A percentile compares a stretch with the other conserved stretches of the same genome.
These are phyloP conservation scores for Drosophila diplacantha DNA, from an alignment of 2,888 invertebrate genomes.

Conservation along the genomic window DNA sequence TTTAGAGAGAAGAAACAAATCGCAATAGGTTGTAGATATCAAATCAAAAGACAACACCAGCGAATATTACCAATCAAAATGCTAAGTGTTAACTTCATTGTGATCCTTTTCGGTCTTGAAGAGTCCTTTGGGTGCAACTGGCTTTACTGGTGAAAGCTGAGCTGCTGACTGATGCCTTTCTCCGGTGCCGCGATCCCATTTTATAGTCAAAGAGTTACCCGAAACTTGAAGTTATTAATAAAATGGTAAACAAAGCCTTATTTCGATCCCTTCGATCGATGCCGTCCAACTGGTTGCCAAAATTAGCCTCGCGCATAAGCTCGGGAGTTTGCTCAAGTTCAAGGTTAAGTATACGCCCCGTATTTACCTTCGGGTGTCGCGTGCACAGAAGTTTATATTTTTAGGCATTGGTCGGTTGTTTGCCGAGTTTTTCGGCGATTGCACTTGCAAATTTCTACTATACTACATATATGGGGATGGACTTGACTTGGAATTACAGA, in stretches of 20 bases:
- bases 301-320: background rate
- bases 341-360: conserved; percentile 16
- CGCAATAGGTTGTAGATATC: no score
- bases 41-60: background rate
- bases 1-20: background rate
- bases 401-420: background rate
- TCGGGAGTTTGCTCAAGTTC: conserved; percentile 17
- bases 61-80: conserved; percentile 14
- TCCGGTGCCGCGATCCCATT: conserved; percentile 5
- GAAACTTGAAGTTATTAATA: conserved; percentile 20
- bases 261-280: background rate
- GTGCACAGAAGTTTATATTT: conserved; percentile 9
- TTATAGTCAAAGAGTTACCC: conserved; percentile 3
- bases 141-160: conserved; percentile 1
- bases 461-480: background rate
- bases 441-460: background rate
- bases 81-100: conserved; percentile 12
- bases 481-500: background rate
- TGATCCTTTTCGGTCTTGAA: background rate
- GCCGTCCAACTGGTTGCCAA: conserved; percentile 3
- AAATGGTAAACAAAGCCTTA: background rate
- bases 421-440: background rate
- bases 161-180: conserved; percentile 20
- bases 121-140: background rate
- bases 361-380: conserved; percentile 7